Conservation (phyloP, 64 coral and sea anemone genomes). For the Pachyseris speciosa region DNA sequence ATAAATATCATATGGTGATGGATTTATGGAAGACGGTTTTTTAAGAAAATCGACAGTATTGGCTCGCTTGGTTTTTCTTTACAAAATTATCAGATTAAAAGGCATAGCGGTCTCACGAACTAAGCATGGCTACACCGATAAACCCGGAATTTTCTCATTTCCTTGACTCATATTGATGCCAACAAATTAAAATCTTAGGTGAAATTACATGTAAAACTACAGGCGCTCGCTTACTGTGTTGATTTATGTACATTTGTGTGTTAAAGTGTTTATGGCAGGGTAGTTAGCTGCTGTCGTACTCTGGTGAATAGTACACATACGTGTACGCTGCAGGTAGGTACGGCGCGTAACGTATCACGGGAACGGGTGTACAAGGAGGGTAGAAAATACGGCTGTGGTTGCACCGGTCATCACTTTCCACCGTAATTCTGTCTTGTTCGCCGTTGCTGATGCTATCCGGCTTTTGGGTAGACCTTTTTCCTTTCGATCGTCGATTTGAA, state of each 20-base stretch:
- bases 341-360: slow-evolving; percentile 28
- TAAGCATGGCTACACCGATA: too few relatives aligned
- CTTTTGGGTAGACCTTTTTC: slow-evolving; percentile 43
- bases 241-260: neutral
- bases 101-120: too few relatives aligned
- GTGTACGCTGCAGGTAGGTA: slow-evolving; percentile 9
- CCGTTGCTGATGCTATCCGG: neutral
- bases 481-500: slow-evolving; percentile 74
- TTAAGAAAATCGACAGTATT: too few relatives aligned
- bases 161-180: too few relatives aligned
- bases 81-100: too few relatives aligned
- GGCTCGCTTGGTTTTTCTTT: too few relatives aligned
- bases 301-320: slow-evolving; percentile 21
- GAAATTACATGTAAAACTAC: neutral
- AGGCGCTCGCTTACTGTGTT: neutral
- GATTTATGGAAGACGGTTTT: too few relatives aligned
- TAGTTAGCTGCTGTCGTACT: slow-evolving; percentile 27
- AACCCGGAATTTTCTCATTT: too few relatives aligned
- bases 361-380: slow-evolving; percentile 24
- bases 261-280: neutral
- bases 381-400: slow-evolving; percentile 32
- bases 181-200: too few relatives aligned
- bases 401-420: neutral
- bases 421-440: neutral
- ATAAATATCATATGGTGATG: too few relatives aligned